Evolutionary conservation across 1,140 invertebrate genomes (phyloP).

Genomic region (Sogatella furcifera): DNA sequence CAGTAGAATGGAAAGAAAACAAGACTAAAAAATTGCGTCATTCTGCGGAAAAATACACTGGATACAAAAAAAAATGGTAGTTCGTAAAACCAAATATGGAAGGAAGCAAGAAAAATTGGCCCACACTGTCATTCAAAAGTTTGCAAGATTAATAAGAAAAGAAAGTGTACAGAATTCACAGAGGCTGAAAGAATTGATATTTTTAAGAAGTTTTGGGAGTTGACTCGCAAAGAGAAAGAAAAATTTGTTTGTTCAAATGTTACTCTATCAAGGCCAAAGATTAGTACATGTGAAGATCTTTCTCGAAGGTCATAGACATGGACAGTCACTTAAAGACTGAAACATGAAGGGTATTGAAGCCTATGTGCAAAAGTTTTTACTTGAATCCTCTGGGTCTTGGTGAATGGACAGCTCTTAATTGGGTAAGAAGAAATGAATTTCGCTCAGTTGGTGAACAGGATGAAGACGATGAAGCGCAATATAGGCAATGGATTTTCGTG

Average conservation of each 20-base stretch:
- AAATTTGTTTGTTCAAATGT: neutral
- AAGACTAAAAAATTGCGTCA: neutral
- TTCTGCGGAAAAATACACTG: neutral
- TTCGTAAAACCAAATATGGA: neutral
- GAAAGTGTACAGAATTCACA: neutral
- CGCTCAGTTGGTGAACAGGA: no score
- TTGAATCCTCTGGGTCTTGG: neutral
- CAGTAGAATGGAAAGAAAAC: no score
- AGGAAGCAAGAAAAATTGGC: neutral
- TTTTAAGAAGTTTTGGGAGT: neutral
- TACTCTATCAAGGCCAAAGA: neutral
- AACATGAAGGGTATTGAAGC: neutral
- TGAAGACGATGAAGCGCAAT: no score
- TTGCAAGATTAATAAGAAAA: neutral
- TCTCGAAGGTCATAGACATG: neutral
- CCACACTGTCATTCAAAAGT: neutral
- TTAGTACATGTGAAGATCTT: neutral
- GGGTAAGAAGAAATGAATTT: neutral
- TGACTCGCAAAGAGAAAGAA: constrained; percentile 1
- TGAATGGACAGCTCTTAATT: constrained; percentile 3
- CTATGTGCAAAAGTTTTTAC: neutral
- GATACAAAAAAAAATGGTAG: neutral
- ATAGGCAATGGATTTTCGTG: no score
- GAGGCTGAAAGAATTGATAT: neutral
- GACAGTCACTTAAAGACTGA: neutral